Base-by-base conservation (phyloP, 2,888 invertebrate genomes). In the Protodeltote pygarga region DNA sequence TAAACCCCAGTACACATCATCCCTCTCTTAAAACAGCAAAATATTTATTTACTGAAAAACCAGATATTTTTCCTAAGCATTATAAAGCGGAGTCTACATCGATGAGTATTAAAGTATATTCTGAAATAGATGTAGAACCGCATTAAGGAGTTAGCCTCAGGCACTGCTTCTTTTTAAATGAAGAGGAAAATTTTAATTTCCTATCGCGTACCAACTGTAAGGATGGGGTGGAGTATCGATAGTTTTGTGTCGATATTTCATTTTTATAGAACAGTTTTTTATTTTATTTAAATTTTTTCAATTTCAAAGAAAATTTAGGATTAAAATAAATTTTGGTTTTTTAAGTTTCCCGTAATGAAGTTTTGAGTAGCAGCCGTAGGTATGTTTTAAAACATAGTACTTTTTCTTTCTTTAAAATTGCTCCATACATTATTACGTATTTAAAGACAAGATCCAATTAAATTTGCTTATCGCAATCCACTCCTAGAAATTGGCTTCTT, bases 101-200 rank as follows among this genome's bases (percentile, higher is more conserved):
- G 66, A 66, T 66, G 40, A 23, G 35, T 57, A 65, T 42, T 65
- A 61, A 53, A 58, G 65, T 63, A 60, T 65, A 71, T 47, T 57
- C 44, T 61, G 65, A 72, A 76, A 85, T 87, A 85, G 87, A 88
- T 83, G 87, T 82, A 83, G 75, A 72, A 73, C 76, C 81, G 82
- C 89, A 90, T 91, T 91, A 91, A 89, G 89, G 86, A 89, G 86
- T 85, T 89, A 83, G 87, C 91, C 91, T 28, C 66, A 60, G 89
- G 91, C 89, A 70, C 75, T 81, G 86, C 85, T 89, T 89, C 90
- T 91, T 91, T 83, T 91, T 90, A 91, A 91, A 91, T 91, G 90
- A 89, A 89, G 89, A 90, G 91, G 91, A 91, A 91, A 90, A 91
- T 92, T 92, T 91, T 91, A 91, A 92, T 91, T 92, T 92, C 92